Base-by-base conservation (phyloP, 2,797 vertebrate genomes). In the Spatula clypeata region DNA sequence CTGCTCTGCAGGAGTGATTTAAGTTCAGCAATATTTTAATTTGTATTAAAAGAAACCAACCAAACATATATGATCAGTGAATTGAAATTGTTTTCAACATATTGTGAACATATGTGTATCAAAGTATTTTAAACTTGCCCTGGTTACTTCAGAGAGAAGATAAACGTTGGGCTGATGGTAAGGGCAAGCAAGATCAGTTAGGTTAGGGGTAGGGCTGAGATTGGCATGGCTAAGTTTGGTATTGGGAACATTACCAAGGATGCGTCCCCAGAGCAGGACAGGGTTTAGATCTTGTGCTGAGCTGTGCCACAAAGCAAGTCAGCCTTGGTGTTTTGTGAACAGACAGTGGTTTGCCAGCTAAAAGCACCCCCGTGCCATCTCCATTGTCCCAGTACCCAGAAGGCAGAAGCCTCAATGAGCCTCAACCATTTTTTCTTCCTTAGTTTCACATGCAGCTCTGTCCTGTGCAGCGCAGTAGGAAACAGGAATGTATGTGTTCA, bases 241-340 rank as follows among this genome's bases (percentile, higher is more conserved):
- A 16, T 53, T 3, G 0, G 9, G 15, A 21, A 3, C 44, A 26
- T 55, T 17, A 4, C 54, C 29, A 2, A 2, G 16, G 32, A 5
- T 31, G 12, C 18, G 4, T 31, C 79, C 32, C 47, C 54, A 6
- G 17, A 66, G 57, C 57, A 60, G 53, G 58, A 55, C 34, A 67
- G 65, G 38, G 55, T 7, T 36, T 32, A 1, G 7, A 12, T 57
- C 49, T 84, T 24, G 7, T 32, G 53, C 69, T 3, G 29, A 86
- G 47, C 71, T 49, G 61, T 44, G 1, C 51, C 73, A 16, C 36
- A 55, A 2, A 45, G 29, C 47, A 32, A 69, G 14, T 45, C 31
- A 23, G 20, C 58, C 1, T 6, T 13, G 1, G 7, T 49, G 66
- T 71, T 69, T 47, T 34, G 4, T 18, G 55, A n/a, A 4, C 44